phyloP scores from a whole-genome alignment of 2,113 vertebrate species.

The Sinocyclocheilus maitianheensis region DNA sequence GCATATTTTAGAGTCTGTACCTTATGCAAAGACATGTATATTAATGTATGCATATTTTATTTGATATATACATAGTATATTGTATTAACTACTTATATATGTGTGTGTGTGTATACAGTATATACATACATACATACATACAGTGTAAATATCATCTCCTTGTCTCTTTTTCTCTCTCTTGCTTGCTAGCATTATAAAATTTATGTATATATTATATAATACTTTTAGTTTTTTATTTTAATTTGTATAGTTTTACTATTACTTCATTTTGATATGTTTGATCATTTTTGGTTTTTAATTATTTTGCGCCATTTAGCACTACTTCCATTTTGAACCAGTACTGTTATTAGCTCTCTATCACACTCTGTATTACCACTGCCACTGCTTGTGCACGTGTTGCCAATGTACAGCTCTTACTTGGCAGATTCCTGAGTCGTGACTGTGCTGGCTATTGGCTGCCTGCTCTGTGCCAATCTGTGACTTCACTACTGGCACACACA shows the following conservation, averaged over 20 bases:
- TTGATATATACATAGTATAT: background rate
- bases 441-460: conserved; percentile 53
- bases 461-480: conserved; percentile 46
- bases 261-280: background rate
- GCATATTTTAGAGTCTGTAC: background rate
- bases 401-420: conserved; percentile 36
- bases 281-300: background rate
- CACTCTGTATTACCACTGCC: background rate
- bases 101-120: no score
- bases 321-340: background rate
- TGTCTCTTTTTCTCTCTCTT: no score
- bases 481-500: conserved; percentile 62
- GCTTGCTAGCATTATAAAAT: no score
- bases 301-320: background rate
- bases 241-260: background rate
- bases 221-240: background rate
- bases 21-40: background rate
- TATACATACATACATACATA: no score
- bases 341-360: background rate
- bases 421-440: conserved; percentile 64
- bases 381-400: conserved; percentile 20
- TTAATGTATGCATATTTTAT: background rate
- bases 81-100: no score
- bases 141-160: background rate
- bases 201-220: background rate